Conservation (phyloP, 2,113 vertebrate genomes). For the Myxocyprinus asiaticus region DNA sequence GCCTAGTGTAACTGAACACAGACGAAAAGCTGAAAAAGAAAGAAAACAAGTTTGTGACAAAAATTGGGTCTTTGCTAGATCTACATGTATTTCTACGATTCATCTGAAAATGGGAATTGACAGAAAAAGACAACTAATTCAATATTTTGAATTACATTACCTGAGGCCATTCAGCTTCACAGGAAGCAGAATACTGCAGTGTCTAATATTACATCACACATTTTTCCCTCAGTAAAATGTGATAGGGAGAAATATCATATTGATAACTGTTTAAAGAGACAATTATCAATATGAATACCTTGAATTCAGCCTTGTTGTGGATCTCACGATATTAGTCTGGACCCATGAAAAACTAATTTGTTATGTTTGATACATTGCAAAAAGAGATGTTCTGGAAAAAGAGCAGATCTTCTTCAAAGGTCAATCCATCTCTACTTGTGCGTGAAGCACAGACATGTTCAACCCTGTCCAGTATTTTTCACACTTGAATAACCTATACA, state of each 20-base stretch:
- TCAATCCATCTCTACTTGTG: neutral
- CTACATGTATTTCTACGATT: neutral
- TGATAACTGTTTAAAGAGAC: too few relatives aligned
- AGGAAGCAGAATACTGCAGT: neutral
- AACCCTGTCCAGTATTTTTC: neutral
- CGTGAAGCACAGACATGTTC: neutral
- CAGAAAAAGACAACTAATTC: neutral
- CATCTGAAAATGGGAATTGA: neutral
- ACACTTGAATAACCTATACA: neutral
- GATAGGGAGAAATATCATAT: neutral
- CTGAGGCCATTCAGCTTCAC: neutral
- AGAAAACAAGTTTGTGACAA: neutral
- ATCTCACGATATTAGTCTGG: too few relatives aligned
- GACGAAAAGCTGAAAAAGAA: neutral
- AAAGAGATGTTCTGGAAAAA: neutral
- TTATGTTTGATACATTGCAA: neutral
- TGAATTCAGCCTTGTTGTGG: too few relatives aligned
- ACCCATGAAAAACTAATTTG: too few relatives aligned
- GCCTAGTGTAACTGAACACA: slow-evolving; percentile 21
- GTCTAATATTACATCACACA: neutral
- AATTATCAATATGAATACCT: too few relatives aligned
- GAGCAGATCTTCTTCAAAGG: neutral
- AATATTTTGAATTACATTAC: neutral
- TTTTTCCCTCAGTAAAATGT: neutral
- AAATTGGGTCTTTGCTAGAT: neutral